Evolutionary conservation across 2,113 vertebrate species (phyloP).

Genomic region (Sterna hirundo): DNA sequence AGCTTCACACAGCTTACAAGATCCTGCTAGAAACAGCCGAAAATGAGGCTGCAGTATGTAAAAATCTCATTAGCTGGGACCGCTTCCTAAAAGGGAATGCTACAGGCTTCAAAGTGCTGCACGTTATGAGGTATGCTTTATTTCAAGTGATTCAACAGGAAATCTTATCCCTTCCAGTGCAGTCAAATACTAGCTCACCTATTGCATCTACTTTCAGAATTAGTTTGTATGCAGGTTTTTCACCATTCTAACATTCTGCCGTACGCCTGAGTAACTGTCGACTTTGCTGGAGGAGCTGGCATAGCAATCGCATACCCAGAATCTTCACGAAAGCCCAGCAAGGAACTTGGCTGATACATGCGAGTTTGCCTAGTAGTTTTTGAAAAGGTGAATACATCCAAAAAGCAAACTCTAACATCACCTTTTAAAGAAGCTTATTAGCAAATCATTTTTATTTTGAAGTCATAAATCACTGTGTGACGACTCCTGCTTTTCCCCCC

Average conservation of each 20-base stretch:
- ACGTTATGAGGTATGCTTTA: neutral
- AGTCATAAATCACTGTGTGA: neutral
- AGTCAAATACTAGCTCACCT: neutral
- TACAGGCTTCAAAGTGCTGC: neutral
- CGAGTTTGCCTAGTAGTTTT: neutral
- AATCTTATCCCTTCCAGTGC: neutral
- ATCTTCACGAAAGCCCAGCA: neutral
- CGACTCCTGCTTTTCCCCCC: neutral
- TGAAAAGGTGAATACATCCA: neutral
- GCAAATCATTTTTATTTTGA: neutral
- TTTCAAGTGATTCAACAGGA: slow-evolving; percentile 10
- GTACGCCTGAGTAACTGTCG: neutral
- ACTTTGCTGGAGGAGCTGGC: neutral
- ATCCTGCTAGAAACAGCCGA: neutral
- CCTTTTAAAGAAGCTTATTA: neutral
- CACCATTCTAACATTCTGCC: neutral
- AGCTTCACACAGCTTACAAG: neutral
- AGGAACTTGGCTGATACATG: neutral
- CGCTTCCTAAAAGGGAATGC: slow-evolving; percentile 1
- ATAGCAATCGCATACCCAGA: neutral
- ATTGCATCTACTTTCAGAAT: neutral
- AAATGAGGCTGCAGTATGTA: neutral
- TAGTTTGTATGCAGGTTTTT: neutral
- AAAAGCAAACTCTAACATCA: neutral
- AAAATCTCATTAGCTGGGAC: neutral